Conservation (phyloP, 2,113 vertebrate genomes). For the Plotosus lineatus region DNA sequence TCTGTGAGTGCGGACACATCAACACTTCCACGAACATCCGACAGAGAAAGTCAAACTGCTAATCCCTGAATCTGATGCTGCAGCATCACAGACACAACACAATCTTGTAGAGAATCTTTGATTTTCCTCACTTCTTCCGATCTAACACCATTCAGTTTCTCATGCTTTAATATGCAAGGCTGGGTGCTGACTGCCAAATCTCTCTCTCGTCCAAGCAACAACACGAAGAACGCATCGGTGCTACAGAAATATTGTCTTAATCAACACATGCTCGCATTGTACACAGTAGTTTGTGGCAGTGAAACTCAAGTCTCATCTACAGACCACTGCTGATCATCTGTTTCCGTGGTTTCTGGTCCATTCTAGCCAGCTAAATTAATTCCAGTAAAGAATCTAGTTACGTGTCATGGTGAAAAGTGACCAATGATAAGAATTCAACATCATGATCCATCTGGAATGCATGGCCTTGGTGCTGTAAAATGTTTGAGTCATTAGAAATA, state of each 20-base stretch:
- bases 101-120: constrained; percentile 23
- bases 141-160: constrained; percentile 8
- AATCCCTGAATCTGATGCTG: constrained; percentile 45
- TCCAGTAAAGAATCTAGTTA: constrained; percentile 50
- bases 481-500: constrained; percentile 6
- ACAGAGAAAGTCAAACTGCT: constrained; percentile 41
- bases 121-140: constrained; percentile 19
- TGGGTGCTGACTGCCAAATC: constrained; percentile 36
- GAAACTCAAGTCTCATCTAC: constrained; percentile 30
- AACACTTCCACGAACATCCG: constrained; percentile 39
- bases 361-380: constrained; percentile 51
- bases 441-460: constrained; percentile 41
- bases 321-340: constrained; percentile 47
- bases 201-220: neutral
- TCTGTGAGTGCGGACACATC: neutral
- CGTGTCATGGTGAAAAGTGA: constrained; percentile 30
- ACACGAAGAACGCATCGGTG: constrained; percentile 6
- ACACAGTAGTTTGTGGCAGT: constrained; percentile 20
- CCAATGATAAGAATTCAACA: constrained; percentile 42
- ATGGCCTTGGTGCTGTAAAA: constrained; percentile 13
- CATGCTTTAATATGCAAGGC: constrained; percentile 21
- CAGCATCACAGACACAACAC: constrained; percentile 35
- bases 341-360: constrained; percentile 63
- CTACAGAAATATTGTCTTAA: neutral
- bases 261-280: constrained; percentile 20